Evolutionary conservation across 2,113 vertebrate genomes (phyloP), one percentile per base, ranked within the genome.

Genomic region (Agelaius phoeniceus): DNA sequence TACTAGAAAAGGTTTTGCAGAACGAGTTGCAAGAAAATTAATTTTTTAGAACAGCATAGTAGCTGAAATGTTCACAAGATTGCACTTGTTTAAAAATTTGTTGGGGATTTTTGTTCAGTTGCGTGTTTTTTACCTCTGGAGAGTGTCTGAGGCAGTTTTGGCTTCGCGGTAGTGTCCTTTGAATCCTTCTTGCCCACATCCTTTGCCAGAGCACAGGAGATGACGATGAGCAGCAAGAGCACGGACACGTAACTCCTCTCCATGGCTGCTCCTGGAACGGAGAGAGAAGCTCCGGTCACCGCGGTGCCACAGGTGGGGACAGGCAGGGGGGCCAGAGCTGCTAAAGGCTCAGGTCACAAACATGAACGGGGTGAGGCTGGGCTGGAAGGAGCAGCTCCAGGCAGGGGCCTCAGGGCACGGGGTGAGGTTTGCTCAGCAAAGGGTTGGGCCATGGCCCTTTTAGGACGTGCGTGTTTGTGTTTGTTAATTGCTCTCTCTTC

Each of bases 91-190:
- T 31, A 15, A 51, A 98, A 35, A 28, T 3, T 9, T 55, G 9
- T 5, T 26, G 4, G 33, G 20, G 6, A 3, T 8, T 18, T 1
- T 26, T 35, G 20, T 23, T 22, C 15, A 23, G 9, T 44, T 21
- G 1, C 13, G 27, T n/a, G 10, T 31, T 73, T 81, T 81, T 96
- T 94, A 99, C 99, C 99, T 99, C 99, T 98, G 92, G 99, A 99
- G 28, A 99, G 98, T 16, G 99, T 99, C 97, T 99, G 99, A 57
- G 99, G 99, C 55, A 98, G 94, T 91, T 97, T 98, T 16, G 96
- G 97, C 19, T 69, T 84, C 91, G 85, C 46, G 48, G 90, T 27
- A 10, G 83, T 68, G 37, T 93, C 95, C 97, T 98, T 98, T 6
- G 97, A 90, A 30, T 96, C 94, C 33, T 98, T 97, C 93, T 98